Conservation (phyloP, 2,113 vertebrate genomes). For the Sarotherodon lohbergeri region DNA sequence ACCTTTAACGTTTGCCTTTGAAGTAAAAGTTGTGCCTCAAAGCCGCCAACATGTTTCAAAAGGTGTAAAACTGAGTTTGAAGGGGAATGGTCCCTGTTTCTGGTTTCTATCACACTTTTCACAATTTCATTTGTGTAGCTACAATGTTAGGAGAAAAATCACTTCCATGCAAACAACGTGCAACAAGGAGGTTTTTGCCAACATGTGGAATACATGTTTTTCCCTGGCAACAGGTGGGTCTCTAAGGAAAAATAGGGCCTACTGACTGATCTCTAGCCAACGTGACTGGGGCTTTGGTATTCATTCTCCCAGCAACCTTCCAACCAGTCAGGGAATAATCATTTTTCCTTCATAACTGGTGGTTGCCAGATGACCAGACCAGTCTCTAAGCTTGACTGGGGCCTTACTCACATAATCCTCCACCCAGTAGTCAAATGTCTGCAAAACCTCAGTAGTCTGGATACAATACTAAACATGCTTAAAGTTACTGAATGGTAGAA, state of each 20-base stretch:
- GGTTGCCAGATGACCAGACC: not conserved
- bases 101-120: not conserved
- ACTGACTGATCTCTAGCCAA: not conserved
- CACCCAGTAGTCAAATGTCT: not conserved
- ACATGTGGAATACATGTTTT: not conserved
- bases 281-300: rapidly evolving
- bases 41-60: not conserved
- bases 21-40: not conserved
- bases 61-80: not conserved
- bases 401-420: not conserved
- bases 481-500: not conserved
- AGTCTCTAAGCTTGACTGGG: not conserved
- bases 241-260: not conserved
- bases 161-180: rapidly evolving
- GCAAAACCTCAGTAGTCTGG: not conserved
- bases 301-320: not conserved
- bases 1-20: not conserved
- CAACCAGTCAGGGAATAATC: rapidly evolving
- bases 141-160: not conserved
- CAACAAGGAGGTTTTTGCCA: not conserved
- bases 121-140: not conserved
- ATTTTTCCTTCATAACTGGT: not conserved
- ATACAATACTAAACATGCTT: not conserved
- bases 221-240: not conserved
- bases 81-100: not conserved